Evolutionary conservation across 1,140 invertebrate genomes (phyloP).

Genomic region (Bombyx mandarina): DNA sequence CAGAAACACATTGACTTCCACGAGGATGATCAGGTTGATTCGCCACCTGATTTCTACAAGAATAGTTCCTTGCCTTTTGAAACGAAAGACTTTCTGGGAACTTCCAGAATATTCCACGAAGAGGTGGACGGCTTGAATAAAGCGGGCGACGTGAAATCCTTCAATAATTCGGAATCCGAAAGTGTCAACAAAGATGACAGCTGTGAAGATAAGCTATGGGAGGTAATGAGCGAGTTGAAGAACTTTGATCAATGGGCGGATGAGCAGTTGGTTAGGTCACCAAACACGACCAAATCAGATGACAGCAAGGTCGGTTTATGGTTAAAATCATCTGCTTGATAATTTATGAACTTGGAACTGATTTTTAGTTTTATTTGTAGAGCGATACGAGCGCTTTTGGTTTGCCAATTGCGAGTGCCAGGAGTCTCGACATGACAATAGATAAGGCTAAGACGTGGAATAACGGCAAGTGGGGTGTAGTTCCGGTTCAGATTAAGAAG

Average conservation of each 20-base stretch:
- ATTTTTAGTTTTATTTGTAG: slow-evolving; percentile 21
- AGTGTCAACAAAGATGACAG: slow-evolving; percentile 24
- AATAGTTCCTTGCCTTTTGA: slow-evolving; percentile 56
- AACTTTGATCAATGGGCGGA: slow-evolving; percentile 58
- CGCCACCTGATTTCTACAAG: slow-evolving; percentile 51
- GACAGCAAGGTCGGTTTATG: slow-evolving; percentile 42
- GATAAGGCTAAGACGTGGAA: slow-evolving; percentile 38
- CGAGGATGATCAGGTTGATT: slow-evolving; percentile 35
- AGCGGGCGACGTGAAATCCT: slow-evolving; percentile 23
- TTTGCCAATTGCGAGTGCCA: slow-evolving; percentile 45
- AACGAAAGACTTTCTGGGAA: slow-evolving; percentile 37
- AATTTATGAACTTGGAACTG: background rate
- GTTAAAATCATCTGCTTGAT: background rate
- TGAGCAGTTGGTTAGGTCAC: slow-evolving; percentile 39
- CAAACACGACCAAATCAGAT: slow-evolving; percentile 38
- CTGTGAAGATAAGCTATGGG: slow-evolving; percentile 45
- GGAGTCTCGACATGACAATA: slow-evolving; percentile 37
- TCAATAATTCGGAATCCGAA: slow-evolving; percentile 25
- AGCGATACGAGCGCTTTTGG: slow-evolving; percentile 53
- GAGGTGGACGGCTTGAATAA: slow-evolving; percentile 36
- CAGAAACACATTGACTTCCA: slow-evolving; percentile 55
- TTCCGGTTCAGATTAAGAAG: slow-evolving; percentile 54
- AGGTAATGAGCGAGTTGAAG: slow-evolving; percentile 59
- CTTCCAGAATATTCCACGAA: slow-evolving; percentile 28
- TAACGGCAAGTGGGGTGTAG: slow-evolving; percentile 47